Conservation (phyloP, 2,113 vertebrate species). For the Cepphus grylle region DNA sequence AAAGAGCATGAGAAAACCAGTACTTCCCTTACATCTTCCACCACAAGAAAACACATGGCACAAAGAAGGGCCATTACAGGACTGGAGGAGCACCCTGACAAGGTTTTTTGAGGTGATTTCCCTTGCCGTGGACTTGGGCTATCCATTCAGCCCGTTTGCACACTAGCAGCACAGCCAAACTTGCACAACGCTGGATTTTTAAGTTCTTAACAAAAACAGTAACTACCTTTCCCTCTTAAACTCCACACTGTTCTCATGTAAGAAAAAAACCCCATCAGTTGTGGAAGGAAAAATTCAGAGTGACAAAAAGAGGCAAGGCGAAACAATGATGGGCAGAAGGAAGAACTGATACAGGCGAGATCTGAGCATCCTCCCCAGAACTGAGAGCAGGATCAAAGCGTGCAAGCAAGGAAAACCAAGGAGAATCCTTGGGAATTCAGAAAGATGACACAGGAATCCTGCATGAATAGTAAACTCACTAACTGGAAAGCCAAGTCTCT, state of each 20-base stretch:
- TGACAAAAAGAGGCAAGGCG: neutral
- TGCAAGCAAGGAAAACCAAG: neutral
- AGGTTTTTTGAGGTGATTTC: neutral
- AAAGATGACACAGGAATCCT: neutral
- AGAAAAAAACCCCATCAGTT: neutral
- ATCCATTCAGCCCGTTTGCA: neutral
- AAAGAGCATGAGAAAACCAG: neutral
- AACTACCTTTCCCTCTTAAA: neutral
- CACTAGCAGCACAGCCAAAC: accelerated
- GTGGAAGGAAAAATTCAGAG: neutral
- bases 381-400: accelerated
- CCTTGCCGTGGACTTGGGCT: neutral
- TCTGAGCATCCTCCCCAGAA: neutral
- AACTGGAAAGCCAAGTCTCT: neutral
- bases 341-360: neutral
- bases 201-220: neutral
- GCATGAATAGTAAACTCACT: neutral
- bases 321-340: neutral
- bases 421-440: neutral
- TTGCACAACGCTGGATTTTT: neutral
- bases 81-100: neutral
- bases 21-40: neutral
- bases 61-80: accelerated
- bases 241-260: neutral
- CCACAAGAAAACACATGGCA: neutral